Evolutionary conservation across 2,888 invertebrate genomes (phyloP).

Genomic region (Notodonta ziczac): DNA sequence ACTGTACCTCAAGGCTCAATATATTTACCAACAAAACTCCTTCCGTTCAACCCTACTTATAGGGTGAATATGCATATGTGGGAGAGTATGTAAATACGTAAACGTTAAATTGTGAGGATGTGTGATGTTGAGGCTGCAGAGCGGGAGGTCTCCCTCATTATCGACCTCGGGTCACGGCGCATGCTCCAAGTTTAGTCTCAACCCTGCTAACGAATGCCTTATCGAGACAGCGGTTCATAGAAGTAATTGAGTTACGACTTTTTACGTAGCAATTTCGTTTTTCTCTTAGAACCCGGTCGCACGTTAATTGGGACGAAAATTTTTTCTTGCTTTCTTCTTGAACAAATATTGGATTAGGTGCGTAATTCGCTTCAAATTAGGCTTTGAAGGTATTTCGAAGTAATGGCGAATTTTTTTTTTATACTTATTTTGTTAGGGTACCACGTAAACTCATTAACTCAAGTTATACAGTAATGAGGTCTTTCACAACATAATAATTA

Average conservation of each 20-base stretch:
- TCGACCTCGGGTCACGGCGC: slow-evolving; percentile 85
- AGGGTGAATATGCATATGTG: slow-evolving; percentile 82
- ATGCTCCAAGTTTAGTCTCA: slow-evolving; percentile 76
- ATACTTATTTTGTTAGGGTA: slow-evolving; percentile 37
- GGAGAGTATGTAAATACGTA: slow-evolving; percentile 81
- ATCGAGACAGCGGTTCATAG: slow-evolving; percentile 83
- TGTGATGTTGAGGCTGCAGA: slow-evolving; percentile 79
- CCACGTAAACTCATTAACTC: slow-evolving; percentile 36
- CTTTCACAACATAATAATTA: slow-evolving; percentile 8
- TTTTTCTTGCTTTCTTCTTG: slow-evolving; percentile 67
- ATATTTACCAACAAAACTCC: neutral
- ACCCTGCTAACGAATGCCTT: slow-evolving; percentile 80
- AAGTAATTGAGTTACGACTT: slow-evolving; percentile 84
- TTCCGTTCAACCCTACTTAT: slow-evolving; percentile 47
- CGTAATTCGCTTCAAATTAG: slow-evolving; percentile 72
- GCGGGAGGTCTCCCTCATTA: slow-evolving; percentile 83
- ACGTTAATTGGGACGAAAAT: slow-evolving; percentile 77
- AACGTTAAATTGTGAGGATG: slow-evolving; percentile 81
- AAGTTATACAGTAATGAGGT: slow-evolving; percentile 36
- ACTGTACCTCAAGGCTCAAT: slow-evolving; percentile 1
- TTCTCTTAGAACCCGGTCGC: slow-evolving; percentile 79
- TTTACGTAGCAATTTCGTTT: slow-evolving; percentile 83
- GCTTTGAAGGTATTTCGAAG: slow-evolving; percentile 63
- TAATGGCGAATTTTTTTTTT: slow-evolving; percentile 57
- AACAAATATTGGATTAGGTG: slow-evolving; percentile 79